Percentiles rank a stretch among this genome's conserved stretches.
These are phyloP conservation scores for Bradypus variegatus DNA, from an alignment of 2,797 vertebrate genomes.

Conservation along the genomic window DNA sequence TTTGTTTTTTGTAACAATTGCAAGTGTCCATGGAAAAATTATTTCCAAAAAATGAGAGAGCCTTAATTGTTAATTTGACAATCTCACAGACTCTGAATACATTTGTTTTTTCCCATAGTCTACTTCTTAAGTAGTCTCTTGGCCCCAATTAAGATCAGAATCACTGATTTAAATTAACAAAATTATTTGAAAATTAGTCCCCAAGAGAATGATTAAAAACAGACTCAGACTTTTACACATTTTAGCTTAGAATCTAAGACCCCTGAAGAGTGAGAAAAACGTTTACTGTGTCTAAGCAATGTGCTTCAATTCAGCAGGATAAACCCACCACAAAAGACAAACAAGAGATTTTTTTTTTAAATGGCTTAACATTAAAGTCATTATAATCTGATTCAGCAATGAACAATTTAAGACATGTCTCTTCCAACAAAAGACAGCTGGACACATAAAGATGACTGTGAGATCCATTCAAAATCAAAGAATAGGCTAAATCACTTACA, in stretches of 20 bases:
- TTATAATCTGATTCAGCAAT: constrained; percentile 50
- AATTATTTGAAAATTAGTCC: constrained; percentile 14
- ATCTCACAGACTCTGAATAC: not conserved
- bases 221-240: not conserved
- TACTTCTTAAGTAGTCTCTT: not conserved
- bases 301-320: not conserved
- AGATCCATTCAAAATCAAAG: constrained; percentile 54
- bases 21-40: constrained; percentile 8
- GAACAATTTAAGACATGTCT: not conserved
- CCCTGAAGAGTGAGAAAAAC: not conserved
- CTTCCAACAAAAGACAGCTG: constrained; percentile 51
- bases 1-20: not conserved
- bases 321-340: constrained; percentile 24
- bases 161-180: not conserved
- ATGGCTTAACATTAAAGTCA: constrained; percentile 9
- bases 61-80: not conserved
- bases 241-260: constrained; percentile 26
- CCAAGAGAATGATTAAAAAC: not conserved
- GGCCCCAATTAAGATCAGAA: not conserved
- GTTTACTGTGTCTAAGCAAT: not conserved
- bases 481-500: constrained; percentile 51
- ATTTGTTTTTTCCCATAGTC: not conserved
- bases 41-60: constrained; percentile 5
- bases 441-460: constrained; percentile 39
- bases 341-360: not conserved